Evolutionary conservation across 2,113 vertebrate species (phyloP), one percentile per base, ranked within the genome.

Genomic region (Gallinago undulata): DNA sequence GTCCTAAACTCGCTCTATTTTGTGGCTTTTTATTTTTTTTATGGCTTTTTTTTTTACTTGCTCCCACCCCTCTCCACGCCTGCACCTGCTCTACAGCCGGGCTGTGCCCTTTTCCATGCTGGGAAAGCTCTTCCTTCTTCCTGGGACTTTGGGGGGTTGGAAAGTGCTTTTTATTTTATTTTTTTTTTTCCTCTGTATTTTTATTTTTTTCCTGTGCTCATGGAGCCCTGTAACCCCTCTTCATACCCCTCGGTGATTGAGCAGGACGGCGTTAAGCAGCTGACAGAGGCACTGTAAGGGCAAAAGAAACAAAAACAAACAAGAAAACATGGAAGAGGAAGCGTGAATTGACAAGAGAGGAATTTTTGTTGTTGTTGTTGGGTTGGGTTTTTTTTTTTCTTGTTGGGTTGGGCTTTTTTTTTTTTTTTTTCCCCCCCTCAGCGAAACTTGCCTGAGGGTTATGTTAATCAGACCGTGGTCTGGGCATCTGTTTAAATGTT

Each of bases 391-490:
- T 41, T 62, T 48, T n/a, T n/a, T 18, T 48, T 19, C 10, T 37
- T 50, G 28, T 55, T 85, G 53, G 35, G 51, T 57, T 53, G 35
- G 3, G 11, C 37, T 11, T 7, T 17, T 37, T 59, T 55, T 48
- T 47, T 10, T 22, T 1, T 55, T 48, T 47, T 24, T 19, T 9
- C 19, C 1, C 1, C 2, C 31, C 35, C 7, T 51, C 69, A 28
- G 4, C 7, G 77, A 97, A 96, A 97, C 95, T 95, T 84, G 96
- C 96, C 93, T 87, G 2, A 89, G 95, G 95, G 95, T 94, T 96
- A 35, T 81, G 89, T 75, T 97, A 95, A 96, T 96, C 84, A 68
- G 66, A 35, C 89, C 24, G 35, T 88, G 91, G 73, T 84, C 69
- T 87, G 60, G 64, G 86, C 89, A 95, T 91, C 91, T 95, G 94